These are phyloP conservation scores for Eurytoma adleriae DNA, from an alignment of 2,888 invertebrate genomes.

Conservation along the genomic window DNA sequence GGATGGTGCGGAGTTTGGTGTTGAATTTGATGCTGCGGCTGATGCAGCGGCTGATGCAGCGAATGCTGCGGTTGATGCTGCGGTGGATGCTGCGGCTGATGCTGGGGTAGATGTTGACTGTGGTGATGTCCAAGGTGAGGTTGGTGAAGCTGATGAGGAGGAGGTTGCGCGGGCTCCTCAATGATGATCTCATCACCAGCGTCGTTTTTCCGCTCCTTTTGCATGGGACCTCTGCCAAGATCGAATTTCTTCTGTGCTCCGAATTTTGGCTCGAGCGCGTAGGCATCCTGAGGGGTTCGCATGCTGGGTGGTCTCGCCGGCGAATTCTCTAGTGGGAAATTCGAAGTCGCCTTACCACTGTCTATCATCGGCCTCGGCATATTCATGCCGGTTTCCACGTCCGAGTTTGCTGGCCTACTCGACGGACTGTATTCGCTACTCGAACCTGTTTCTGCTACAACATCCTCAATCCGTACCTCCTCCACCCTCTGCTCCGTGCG, in stretches of 20 bases:
- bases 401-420: slow-evolving; percentile 66
- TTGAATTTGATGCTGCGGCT: slow-evolving; percentile 24
- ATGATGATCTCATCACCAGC: slow-evolving; percentile 65
- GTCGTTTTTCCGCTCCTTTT: slow-evolving; percentile 63
- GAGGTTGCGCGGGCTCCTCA: slow-evolving; percentile 59
- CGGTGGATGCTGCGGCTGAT: slow-evolving; percentile 39
- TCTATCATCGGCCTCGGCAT: slow-evolving; percentile 65
- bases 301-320: slow-evolving; percentile 33
- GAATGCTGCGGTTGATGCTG: background rate
- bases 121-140: slow-evolving; percentile 27
- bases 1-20: slow-evolving; percentile 40
- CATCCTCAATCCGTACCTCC: slow-evolving; percentile 73
- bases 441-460: slow-evolving; percentile 72
- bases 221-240: slow-evolving; percentile 40
- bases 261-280: slow-evolving; percentile 33
- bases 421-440: slow-evolving; percentile 70
- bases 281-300: slow-evolving; percentile 34
- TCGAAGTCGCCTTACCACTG: slow-evolving; percentile 56
- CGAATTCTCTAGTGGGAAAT: slow-evolving; percentile 30
- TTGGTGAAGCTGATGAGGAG: slow-evolving; percentile 36
- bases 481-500: slow-evolving; percentile 73
- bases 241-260: slow-evolving; percentile 37
- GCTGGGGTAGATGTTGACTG: slow-evolving; percentile 29
- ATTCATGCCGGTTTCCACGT: slow-evolving; percentile 65
- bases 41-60: slow-evolving; percentile 19